phyloP scores from a whole-genome alignment of 2,888 invertebrate species.

The Cistogaster globosa region DNA sequence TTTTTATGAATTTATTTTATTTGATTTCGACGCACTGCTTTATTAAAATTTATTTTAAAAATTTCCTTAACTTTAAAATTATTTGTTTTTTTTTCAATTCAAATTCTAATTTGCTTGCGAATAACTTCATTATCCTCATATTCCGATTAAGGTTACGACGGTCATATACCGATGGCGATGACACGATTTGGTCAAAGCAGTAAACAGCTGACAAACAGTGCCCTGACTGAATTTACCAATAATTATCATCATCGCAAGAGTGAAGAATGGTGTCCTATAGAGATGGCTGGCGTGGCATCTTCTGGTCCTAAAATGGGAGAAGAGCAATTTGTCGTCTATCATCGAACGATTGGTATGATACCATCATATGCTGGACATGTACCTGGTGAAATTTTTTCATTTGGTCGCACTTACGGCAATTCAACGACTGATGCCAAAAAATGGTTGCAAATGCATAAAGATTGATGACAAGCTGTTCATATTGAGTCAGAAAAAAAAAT shows the following conservation, averaged over 20 bases:
- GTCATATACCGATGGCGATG: constrained; percentile 80
- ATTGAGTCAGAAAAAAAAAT: background rate
- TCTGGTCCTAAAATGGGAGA: constrained; percentile 75
- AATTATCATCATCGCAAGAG: constrained; percentile 89
- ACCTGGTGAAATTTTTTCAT: constrained; percentile 88
- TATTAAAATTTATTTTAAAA: background rate
- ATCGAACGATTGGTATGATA: constrained; percentile 88
- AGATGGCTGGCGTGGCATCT: constrained; percentile 76
- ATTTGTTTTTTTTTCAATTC: background rate
- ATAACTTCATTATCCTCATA: background rate
- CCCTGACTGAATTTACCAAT: constrained; percentile 89
- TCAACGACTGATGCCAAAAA: constrained; percentile 89
- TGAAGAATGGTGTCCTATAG: constrained; percentile 88
- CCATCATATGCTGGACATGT: constrained; percentile 92
- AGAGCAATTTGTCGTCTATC: constrained; percentile 86
- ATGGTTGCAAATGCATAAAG: constrained; percentile 85
- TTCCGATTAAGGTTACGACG: constrained; percentile 77
- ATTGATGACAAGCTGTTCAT: constrained; percentile 64
- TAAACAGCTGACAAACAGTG: constrained; percentile 87
- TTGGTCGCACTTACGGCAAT: constrained; percentile 90
- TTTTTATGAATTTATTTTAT: background rate
- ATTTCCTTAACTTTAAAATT: background rate
- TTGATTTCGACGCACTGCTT: background rate
- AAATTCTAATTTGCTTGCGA: background rate
- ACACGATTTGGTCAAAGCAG: constrained; percentile 80